Evolutionary conservation across 2,888 invertebrate genomes (phyloP), one percentile per base, ranked within the genome.

Genomic region (Proisotoma minuta): DNA sequence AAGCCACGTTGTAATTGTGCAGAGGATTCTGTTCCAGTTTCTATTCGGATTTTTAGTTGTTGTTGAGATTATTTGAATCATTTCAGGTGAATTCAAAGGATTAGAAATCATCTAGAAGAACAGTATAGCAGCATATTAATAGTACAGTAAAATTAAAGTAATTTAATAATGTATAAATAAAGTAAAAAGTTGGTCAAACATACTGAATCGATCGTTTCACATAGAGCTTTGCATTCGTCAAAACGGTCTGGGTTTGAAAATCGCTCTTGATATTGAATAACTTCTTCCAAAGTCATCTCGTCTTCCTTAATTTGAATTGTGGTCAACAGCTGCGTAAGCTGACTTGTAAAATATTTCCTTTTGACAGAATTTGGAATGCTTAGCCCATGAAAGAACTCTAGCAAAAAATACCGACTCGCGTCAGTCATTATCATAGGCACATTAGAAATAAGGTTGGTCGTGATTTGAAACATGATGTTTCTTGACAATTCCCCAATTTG

Each of bases 1-100:
- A 23, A 68, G 39, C 72, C 71, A 73, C 28, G 56, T 47, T 2
- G 67, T 64, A 15, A 70, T 50, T 10, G 61, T 43, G 10, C 50
- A 23, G 2, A 73, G 60, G 2, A 68, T 34, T 24, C 60, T 65
- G 59, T 69, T 69, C 73, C 73, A 73, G 43, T 70, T 69, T n/a
- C 65, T 50, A 12, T 26, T 24, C 3, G 57, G 3, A 27, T 60
- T 52, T 43, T 26, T 10, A 15, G 69, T 26, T 3, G 27, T 39
- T 3, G 48, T 26, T 1, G 52, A 28, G 39, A 71, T 47, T 4
- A 62, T 34, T 23, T 63, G 20, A 3, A 70, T n/a, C 18, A 70
- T 57, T 18, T 67, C 59, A 3, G 29, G 22, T 5, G 65, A 40
- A 10, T 48, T 22, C 28, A 65, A 53, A 8, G 62, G 60, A 22